phyloP scores from a whole-genome alignment of 2,888 invertebrate genomes.

The Ceramica pisi region DNA sequence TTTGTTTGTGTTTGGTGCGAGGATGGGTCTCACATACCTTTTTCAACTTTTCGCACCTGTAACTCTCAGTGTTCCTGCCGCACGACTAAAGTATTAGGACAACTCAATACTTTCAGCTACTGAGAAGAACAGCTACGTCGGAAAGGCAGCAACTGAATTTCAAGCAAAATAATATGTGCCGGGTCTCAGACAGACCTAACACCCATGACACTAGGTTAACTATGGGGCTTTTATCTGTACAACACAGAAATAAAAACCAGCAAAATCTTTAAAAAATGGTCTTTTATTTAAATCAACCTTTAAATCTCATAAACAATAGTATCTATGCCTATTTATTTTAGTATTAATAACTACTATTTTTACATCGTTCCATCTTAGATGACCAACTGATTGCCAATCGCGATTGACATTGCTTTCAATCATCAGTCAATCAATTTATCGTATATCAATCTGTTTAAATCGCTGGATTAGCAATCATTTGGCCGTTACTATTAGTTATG shows the following conservation, averaged over 20 bases:
- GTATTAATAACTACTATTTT: slow-evolving; percentile 60
- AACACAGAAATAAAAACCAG: slow-evolving; percentile 32
- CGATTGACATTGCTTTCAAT: slow-evolving; percentile 34
- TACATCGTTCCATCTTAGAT: slow-evolving; percentile 53
- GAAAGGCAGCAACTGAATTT: too few relatives aligned
- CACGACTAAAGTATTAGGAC: too few relatives aligned
- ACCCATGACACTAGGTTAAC: too few relatives aligned
- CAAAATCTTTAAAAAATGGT: slow-evolving; percentile 69
- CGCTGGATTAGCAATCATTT: slow-evolving; percentile 45
- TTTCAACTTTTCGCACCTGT: too few relatives aligned
- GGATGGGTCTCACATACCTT: too few relatives aligned
- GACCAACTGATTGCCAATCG: slow-evolving; percentile 36
- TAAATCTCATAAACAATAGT: slow-evolving; percentile 77
- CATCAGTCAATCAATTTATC: slow-evolving; percentile 29
- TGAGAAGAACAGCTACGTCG: too few relatives aligned
- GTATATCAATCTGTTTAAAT: slow-evolving; percentile 33
- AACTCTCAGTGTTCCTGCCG: too few relatives aligned
- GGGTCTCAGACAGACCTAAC: too few relatives aligned
- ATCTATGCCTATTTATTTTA: slow-evolving; percentile 67
- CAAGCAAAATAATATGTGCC: too few relatives aligned
- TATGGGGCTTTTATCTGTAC: too few relatives aligned
- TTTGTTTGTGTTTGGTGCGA: too few relatives aligned
- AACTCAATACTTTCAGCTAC: too few relatives aligned
- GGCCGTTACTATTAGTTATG: slow-evolving; percentile 48
- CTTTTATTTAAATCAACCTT: slow-evolving; percentile 81